Evolutionary conservation across 2,113 vertebrate genomes (phyloP).

Genomic region (Amazona vittata): DNA sequence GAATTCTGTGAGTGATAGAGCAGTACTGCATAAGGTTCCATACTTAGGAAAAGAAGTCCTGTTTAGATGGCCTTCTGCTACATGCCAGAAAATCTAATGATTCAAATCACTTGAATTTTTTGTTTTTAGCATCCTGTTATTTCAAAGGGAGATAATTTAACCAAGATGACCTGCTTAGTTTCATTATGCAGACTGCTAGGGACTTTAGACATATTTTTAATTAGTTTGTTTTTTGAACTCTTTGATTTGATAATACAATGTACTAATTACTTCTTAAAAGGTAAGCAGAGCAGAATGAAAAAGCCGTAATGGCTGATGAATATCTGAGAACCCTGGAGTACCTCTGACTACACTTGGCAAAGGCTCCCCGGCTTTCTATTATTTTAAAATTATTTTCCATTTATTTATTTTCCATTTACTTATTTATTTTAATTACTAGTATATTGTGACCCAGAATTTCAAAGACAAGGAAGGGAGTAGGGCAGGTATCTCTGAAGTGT

Average conservation of each 20-base stretch:
- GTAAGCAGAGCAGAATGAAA: background rate
- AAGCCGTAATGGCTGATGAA: slow-evolving; percentile 4
- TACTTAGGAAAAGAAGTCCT: background rate
- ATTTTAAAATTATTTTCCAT: background rate
- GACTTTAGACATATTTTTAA: background rate
- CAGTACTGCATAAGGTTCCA: background rate
- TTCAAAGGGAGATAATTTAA: slow-evolving; percentile 19
- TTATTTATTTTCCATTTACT: background rate
- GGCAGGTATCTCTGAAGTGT: slow-evolving; percentile 11
- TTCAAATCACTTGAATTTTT: background rate
- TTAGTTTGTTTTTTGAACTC: slow-evolving; percentile 23
- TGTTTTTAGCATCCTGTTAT: background rate
- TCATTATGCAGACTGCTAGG: background rate
- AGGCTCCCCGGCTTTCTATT: background rate
- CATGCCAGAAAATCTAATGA: background rate
- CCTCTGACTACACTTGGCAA: background rate
- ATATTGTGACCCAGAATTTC: slow-evolving; percentile 47
- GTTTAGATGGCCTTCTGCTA: background rate
- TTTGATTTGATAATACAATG: background rate
- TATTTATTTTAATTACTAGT: background rate
- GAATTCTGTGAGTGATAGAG: background rate
- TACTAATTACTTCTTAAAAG: slow-evolving; percentile 13
- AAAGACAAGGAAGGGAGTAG: background rate
- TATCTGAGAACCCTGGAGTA: background rate
- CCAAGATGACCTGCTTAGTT: background rate